Evolutionary conservation across 2,888 invertebrate species (phyloP).

Genomic region (Brachyptera risi): DNA sequence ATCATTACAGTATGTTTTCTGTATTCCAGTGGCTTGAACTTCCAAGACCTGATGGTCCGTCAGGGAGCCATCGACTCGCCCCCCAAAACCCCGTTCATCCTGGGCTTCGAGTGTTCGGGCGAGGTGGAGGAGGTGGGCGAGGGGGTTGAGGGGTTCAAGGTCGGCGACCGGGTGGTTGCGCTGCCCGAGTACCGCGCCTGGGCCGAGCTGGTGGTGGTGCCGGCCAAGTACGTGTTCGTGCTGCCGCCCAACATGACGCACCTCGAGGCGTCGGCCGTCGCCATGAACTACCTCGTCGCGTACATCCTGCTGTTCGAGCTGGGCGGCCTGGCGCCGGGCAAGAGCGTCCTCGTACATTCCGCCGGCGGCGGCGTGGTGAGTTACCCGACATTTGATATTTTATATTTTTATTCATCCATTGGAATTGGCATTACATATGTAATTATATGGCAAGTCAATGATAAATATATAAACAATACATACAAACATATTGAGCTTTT

Average conservation of each 20-base stretch:
- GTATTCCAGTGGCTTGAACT: conserved; percentile 82
- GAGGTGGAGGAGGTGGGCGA: conserved; percentile 74
- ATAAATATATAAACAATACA: too few relatives aligned
- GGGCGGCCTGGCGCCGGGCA: conserved; percentile 71
- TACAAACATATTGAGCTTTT: too few relatives aligned
- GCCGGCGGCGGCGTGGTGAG: conserved; percentile 87
- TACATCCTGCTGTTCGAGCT: conserved; percentile 81
- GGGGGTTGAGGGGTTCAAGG: conserved; percentile 73
- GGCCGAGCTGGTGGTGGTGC: conserved; percentile 79
- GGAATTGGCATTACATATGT: too few relatives aligned
- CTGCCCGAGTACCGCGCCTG: conserved; percentile 81
- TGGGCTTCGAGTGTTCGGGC: conserved; percentile 86
- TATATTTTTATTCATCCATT: too few relatives aligned
- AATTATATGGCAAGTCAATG: too few relatives aligned
- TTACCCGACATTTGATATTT: too few relatives aligned
- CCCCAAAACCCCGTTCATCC: conserved; percentile 84
- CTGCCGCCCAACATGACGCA: conserved; percentile 71
- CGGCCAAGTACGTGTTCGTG: conserved; percentile 74
- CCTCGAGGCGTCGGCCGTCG: conserved; percentile 76
- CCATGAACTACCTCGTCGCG: conserved; percentile 83
- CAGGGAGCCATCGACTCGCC: conserved; percentile 83
- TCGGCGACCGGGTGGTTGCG: conserved; percentile 78
- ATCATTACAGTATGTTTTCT: too few relatives aligned
- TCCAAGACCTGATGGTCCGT: conserved; percentile 84
- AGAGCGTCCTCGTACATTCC: conserved; percentile 77